Evolutionary conservation across 2,888 invertebrate genomes (phyloP).

Genomic region (Ectemnius continuus): DNA sequence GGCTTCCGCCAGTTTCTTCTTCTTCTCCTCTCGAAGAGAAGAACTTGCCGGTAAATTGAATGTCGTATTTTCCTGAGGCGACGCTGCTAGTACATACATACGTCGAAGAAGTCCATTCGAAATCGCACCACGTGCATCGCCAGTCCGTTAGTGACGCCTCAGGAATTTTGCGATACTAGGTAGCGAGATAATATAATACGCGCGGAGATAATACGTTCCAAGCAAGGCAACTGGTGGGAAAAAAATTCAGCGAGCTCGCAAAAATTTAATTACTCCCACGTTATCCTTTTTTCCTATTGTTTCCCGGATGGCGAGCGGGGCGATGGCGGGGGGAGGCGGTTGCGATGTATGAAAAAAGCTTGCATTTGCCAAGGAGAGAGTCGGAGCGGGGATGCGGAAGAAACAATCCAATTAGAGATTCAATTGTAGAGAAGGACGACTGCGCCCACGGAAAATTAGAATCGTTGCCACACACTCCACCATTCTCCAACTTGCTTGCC

Average conservation of each 20-base stretch:
- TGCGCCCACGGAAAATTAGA: slow-evolving; percentile 6
- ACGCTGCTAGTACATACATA: slow-evolving; percentile 54
- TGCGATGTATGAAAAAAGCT: too few relatives aligned
- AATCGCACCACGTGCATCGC: too few relatives aligned
- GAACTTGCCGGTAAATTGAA: slow-evolving; percentile 58
- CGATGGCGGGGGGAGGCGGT: too few relatives aligned
- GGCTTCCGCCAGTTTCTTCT: not conserved
- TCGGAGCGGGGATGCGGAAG: too few relatives aligned
- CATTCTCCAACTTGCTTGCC: not conserved
- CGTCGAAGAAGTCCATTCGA: slow-evolving; percentile 31
- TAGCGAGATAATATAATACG: too few relatives aligned
- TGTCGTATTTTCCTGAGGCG: slow-evolving; percentile 54
- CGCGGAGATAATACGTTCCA: too few relatives aligned
- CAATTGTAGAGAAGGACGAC: not conserved
- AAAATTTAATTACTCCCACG: slow-evolving; percentile 1
- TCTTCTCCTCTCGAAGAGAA: not conserved
- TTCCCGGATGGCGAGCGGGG: too few relatives aligned
- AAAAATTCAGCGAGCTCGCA: not conserved
- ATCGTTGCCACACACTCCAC: not conserved
- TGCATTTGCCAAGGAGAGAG: too few relatives aligned
- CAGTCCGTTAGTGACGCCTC: not conserved
- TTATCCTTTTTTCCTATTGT: too few relatives aligned
- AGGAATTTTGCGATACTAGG: not conserved
- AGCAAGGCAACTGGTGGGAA: too few relatives aligned
- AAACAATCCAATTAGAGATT: slow-evolving; percentile 7